phyloP scores from a whole-genome alignment of 2,113 vertebrate genomes.

The Thinocorus orbignyianus region DNA sequence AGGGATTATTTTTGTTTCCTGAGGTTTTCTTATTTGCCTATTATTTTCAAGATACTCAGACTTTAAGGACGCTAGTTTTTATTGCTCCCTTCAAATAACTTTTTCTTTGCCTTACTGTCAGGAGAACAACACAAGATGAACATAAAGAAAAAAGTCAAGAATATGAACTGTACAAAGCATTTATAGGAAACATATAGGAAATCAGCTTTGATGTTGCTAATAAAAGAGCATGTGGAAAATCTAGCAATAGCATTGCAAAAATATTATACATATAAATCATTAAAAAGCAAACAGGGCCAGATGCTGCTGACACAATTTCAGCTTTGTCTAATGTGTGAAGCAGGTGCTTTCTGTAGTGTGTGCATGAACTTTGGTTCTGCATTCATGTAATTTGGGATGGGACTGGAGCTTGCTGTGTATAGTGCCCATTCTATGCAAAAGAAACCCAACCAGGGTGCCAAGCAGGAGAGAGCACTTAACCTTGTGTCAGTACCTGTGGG shows the following conservation, averaged over 20 bases:
- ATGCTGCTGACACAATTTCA: not conserved
- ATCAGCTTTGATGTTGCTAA: constrained; percentile 26
- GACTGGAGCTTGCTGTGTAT: not conserved
- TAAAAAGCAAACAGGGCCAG: not conserved
- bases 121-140: not conserved
- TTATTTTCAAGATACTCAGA: not conserved
- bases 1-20: not conserved
- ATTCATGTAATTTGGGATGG: not conserved
- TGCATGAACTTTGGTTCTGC: not conserved
- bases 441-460: not conserved
- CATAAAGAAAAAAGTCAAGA: not conserved
- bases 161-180: not conserved
- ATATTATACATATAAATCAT: not conserved
- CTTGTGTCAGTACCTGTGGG: not conserved
- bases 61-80: not conserved
- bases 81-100: not conserved
- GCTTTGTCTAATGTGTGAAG: not conserved
- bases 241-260: not conserved
- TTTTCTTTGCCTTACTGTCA: not conserved
- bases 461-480: not conserved
- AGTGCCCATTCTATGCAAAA: accelerated
- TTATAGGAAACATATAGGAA: constrained; percentile 23
- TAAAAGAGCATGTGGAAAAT: constrained; percentile 26
- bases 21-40: not conserved
- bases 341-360: not conserved